Evolutionary conservation across 2,797 vertebrate species (phyloP).

Genomic region (Hippocampus kuda): DNA sequence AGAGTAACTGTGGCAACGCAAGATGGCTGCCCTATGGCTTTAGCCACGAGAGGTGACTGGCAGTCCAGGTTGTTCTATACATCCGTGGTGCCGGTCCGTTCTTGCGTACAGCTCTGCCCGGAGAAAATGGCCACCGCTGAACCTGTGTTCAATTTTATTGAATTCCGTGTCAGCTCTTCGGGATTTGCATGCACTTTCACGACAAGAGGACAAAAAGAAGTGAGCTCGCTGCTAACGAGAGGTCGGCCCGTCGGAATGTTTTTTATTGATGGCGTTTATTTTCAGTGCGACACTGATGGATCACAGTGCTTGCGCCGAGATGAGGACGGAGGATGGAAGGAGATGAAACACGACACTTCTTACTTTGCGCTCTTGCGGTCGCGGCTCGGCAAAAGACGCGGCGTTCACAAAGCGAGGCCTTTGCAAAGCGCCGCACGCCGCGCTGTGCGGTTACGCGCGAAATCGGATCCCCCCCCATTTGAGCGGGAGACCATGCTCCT

Average conservation of each 20-base stretch:
- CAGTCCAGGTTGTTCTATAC: too few species aligned
- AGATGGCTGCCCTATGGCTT: too few species aligned
- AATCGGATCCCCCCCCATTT: slow-evolving; percentile 23
- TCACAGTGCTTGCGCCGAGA: slow-evolving; percentile 7
- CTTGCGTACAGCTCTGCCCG: too few species aligned
- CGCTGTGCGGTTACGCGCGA: slow-evolving; percentile 29
- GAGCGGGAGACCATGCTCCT: slow-evolving; percentile 33
- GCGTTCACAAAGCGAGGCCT: slow-evolving; percentile 12
- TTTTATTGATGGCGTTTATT: slow-evolving; percentile 33
- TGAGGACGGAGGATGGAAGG: slow-evolving; percentile 14
- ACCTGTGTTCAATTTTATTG: too few species aligned
- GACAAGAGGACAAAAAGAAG: neutral
- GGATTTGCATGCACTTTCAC: neutral
- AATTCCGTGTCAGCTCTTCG: neutral
- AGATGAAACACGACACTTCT: slow-evolving; percentile 24
- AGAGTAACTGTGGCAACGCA: too few species aligned
- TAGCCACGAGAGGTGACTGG: too few species aligned
- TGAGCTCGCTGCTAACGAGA: neutral
- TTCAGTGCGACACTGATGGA: slow-evolving; percentile 30
- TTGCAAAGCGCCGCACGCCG: slow-evolving; percentile 14
- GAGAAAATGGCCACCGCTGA: too few species aligned
- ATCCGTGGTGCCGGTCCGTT: too few species aligned
- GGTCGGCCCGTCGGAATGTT: neutral
- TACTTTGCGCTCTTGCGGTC: slow-evolving; percentile 5
- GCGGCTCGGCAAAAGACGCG: slow-evolving; percentile 19